Conservation (phyloP, 2,797 vertebrate genomes). For the Typhlichthys eigenmanni region DNA sequence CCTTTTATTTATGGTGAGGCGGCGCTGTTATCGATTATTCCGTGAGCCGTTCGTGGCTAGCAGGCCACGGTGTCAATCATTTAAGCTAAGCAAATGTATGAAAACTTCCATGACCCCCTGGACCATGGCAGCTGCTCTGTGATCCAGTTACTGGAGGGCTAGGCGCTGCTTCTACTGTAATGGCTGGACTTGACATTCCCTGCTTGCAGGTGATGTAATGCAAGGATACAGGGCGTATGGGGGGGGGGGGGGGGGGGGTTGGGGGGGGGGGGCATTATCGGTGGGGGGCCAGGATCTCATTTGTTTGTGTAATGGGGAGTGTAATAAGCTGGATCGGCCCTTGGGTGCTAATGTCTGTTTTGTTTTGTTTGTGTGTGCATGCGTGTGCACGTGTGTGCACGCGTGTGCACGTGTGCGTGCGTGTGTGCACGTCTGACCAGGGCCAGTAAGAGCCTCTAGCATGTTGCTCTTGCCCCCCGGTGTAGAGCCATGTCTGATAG, state of each 20-base stretch:
- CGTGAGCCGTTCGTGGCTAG: too few species aligned
- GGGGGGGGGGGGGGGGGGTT: conserved; percentile 31
- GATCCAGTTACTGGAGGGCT: conserved; percentile 18
- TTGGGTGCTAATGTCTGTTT: conserved; percentile 59
- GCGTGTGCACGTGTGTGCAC: conserved; percentile 15
- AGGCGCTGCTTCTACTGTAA: conserved; percentile 16
- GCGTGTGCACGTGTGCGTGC: conserved; percentile 2
- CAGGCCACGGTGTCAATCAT: not conserved
- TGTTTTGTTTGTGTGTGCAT: conserved; percentile 43
- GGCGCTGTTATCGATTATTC: too few species aligned
- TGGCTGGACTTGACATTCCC: conserved; percentile 45
- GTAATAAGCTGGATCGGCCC: conserved; percentile 69
- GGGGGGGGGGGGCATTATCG: conserved; percentile 55
- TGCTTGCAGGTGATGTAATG: conserved; percentile 63
- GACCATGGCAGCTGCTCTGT: conserved; percentile 22
- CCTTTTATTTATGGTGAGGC: too few species aligned
- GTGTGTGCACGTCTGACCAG: conserved; percentile 12
- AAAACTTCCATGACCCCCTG: not conserved
- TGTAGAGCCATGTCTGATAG: conserved; percentile 14
- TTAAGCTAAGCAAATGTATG: not conserved
- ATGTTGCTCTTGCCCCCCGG: conserved; percentile 30
- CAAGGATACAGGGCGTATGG: conserved; percentile 35
- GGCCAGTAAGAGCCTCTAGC: conserved; percentile 6
- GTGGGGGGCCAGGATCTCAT: conserved; percentile 68
- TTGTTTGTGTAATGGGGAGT: conserved; percentile 70